Percentiles rank a stretch among this genome's conserved stretches.
Evolutionary conservation across 2,113 vertebrate species (phyloP).

Genomic region (Ammospiza caudacuta): DNA sequence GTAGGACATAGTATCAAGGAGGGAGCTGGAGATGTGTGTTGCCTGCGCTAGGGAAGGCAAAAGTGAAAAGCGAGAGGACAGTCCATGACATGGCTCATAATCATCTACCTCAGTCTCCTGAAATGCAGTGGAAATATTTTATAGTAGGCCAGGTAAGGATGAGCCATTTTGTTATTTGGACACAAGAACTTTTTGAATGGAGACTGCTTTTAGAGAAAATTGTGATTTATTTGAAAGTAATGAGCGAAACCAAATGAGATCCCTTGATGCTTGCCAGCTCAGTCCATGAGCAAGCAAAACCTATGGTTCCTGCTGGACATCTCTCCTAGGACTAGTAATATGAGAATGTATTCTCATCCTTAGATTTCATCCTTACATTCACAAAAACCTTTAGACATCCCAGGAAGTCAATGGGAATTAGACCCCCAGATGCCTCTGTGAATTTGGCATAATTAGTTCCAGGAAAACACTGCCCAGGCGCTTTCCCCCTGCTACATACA

Average conservation of each 20-base stretch:
- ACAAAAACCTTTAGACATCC: conserved; percentile 10
- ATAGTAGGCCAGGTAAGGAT: background rate
- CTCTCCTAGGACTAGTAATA: background rate
- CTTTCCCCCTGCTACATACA: background rate
- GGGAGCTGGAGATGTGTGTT: background rate
- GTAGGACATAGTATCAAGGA: background rate
- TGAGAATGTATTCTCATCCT: background rate
- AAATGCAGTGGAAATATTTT: background rate
- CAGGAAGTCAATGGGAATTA: conserved; percentile 41
- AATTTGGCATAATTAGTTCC: conserved; percentile 54
- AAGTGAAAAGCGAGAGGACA: background rate
- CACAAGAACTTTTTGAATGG: background rate
- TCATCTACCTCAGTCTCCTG: background rate
- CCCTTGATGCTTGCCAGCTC: background rate
- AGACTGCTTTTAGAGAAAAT: background rate
- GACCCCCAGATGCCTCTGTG: conserved; percentile 32
- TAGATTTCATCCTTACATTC: background rate
- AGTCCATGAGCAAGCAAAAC: background rate
- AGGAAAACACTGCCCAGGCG: conserved; percentile 17
- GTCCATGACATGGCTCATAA: background rate
- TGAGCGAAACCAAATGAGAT: background rate
- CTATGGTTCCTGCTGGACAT: background rate
- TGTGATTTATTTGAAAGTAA: background rate
- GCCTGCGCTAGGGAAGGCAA: background rate
- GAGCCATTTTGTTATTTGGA: background rate